Evolutionary conservation across 2,113 vertebrate genomes (phyloP), one percentile per base, ranked within the genome.

Genomic region (Chamaea fasciata): DNA sequence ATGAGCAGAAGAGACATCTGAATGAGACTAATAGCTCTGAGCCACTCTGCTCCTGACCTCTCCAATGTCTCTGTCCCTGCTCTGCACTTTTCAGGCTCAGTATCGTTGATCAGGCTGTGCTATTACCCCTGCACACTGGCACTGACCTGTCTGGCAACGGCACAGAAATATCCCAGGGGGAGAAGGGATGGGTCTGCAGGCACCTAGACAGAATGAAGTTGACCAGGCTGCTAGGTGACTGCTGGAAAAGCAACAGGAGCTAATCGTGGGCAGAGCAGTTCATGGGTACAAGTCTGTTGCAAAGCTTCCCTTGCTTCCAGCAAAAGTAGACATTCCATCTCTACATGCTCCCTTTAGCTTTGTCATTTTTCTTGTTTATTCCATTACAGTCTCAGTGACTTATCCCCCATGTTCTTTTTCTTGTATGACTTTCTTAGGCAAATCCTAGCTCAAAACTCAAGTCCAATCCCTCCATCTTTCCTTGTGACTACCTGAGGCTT

Each of bases 41-140:
- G 44, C 30, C 69, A 1, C 49, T 73, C 18, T 47, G 44, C 63
- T 59, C 23, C 53, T n/a, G 31, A 20, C 10, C 15, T n/a, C 79
- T 85, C 35, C 35, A 13, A 7, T 6, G 31, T 59, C 15, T 19
- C 52, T 27, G 21, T n/a, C 46, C 46, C 30, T 62, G 17, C 13
- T 24, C 10, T 26, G 28, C 11, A 22, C 15, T n/a, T n/a, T 53
- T 49, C 62, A 50, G 17, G n/a, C 7, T 82, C 50, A n/a, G 13
- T 23, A 31, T 26, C 0, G 0, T 33, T 63, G 46, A 16, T 24
- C 15, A n/a, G n/a, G 47, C 15, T 50, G 30, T 59, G 63, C 26
- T 24, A 11, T 2, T 69, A 7, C 26, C 15, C 24, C 4, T 10
- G 2, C 50, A 35, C 1, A 0, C 24, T 49, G 60, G 19, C 31